Evolutionary conservation across 1,140 invertebrate genomes (phyloP).

Genomic region (Leptonema lineaticorne): DNA sequence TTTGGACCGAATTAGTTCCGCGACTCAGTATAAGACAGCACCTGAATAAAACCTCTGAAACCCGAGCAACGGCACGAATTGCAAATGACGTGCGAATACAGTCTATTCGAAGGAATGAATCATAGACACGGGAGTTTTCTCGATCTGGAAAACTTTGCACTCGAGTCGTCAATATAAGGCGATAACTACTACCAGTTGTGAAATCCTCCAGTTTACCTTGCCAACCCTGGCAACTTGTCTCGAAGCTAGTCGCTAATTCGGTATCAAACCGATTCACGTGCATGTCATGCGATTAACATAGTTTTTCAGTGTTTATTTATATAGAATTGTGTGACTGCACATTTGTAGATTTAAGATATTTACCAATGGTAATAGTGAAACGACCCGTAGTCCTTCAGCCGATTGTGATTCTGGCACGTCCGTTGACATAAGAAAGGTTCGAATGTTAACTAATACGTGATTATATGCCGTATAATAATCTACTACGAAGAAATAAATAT

Average conservation of each 20-base stretch:
- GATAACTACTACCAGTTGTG: not conserved
- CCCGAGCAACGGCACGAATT: not conserved
- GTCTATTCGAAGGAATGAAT: not conserved
- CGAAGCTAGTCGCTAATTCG: not conserved
- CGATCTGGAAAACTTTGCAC: not conserved
- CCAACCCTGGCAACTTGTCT: not conserved
- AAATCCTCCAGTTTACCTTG: not conserved
- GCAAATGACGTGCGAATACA: not conserved
- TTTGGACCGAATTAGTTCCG: constrained; percentile 22
- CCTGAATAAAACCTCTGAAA: not conserved
- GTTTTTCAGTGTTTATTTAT: not conserved
- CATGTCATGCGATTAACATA: no score
- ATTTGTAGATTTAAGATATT: no score
- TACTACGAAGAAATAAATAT: no score
- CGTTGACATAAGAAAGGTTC: no score
- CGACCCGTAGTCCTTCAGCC: no score
- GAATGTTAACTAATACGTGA: no score
- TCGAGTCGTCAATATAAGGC: no score
- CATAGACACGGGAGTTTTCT: not conserved
- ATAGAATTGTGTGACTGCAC: no score
- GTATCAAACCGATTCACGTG: not conserved
- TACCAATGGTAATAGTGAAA: no score
- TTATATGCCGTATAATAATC: no score
- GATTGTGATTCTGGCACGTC: no score
- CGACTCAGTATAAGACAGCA: constrained; percentile 7